Conservation (phyloP, 2,113 vertebrate species). For the Potamarius usumacintae region DNA sequence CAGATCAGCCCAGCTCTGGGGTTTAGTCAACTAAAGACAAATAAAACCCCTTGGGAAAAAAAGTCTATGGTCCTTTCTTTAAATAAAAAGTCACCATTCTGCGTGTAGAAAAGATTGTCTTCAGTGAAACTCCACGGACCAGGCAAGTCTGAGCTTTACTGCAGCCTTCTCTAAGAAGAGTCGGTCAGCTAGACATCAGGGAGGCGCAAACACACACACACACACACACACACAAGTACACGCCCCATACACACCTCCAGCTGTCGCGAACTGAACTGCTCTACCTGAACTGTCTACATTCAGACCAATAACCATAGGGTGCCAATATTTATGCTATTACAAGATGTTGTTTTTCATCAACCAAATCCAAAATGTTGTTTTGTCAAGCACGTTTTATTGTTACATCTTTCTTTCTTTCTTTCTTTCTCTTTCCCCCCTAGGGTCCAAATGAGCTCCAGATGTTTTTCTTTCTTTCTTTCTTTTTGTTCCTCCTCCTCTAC, state of each 20-base stretch:
- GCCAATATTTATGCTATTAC: constrained; percentile 16
- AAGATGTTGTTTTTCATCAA: constrained; percentile 35
- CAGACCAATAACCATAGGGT: constrained; percentile 16
- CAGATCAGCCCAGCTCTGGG: not conserved
- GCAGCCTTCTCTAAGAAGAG: not conserved
- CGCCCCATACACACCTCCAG: not conserved
- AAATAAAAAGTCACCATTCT: not conserved
- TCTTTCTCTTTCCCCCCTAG: constrained; percentile 31
- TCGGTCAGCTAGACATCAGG: not conserved
- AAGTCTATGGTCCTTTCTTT: too few relatives aligned
- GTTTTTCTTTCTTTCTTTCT: constrained; percentile 50
- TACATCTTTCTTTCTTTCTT: constrained; percentile 24
- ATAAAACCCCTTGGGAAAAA: not conserved
- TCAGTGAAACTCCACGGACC: constrained; percentile 50
- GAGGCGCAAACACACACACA: constrained; percentile 11
- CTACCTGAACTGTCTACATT: constrained; percentile 22
- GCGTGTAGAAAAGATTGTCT: not conserved
- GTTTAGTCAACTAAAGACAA: not conserved
- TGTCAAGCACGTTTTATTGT: constrained; percentile 40
- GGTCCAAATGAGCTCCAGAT: constrained; percentile 75
- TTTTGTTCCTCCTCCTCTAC: constrained; percentile 44
- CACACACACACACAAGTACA: not conserved
- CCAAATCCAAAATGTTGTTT: constrained; percentile 1
- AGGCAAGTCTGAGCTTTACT: constrained; percentile 27
- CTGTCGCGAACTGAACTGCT: not conserved